These are phyloP conservation scores for Fulica atra DNA, from an alignment of 2,113 vertebrate species.

Conservation along the genomic window DNA sequence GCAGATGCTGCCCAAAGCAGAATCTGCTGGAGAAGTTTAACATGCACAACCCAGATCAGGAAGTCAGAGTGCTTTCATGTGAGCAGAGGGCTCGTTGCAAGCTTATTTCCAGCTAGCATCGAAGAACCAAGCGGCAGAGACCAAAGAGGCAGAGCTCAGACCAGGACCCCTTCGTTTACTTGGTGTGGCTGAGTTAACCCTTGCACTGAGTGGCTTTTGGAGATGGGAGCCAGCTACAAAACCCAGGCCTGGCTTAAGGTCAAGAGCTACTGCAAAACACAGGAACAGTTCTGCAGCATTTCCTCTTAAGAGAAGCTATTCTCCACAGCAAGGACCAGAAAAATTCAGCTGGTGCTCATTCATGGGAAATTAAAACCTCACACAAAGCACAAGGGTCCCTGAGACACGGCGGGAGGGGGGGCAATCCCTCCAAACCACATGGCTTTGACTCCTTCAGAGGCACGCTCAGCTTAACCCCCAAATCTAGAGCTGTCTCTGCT, in stretches of 20 bases:
- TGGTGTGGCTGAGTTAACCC: neutral
- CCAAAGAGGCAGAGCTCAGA: neutral
- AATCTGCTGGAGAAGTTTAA: neutral
- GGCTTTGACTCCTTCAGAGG: neutral
- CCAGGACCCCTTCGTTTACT: neutral
- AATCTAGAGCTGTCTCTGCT: neutral
- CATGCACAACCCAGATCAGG: neutral
- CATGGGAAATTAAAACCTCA: neutral
- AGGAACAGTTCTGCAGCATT: neutral
- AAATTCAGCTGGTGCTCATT: neutral
- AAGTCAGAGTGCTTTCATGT: neutral
- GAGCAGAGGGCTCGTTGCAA: neutral
- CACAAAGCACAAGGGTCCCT: neutral
- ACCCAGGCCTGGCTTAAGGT: neutral
- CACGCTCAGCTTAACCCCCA: neutral
- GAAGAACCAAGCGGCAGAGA: neutral
- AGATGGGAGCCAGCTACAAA: neutral
- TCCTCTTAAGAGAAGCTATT: neutral
- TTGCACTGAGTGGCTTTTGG: neutral
- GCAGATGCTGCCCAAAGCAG: conserved; percentile 45
- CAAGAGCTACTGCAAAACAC: neutral
- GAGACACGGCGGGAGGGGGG: neutral
- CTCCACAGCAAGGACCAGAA: neutral
- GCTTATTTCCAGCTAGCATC: neutral
- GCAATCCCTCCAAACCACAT: neutral